phyloP scores from a whole-genome alignment of 2,888 invertebrate species.

The Sialis fuliginosa region DNA sequence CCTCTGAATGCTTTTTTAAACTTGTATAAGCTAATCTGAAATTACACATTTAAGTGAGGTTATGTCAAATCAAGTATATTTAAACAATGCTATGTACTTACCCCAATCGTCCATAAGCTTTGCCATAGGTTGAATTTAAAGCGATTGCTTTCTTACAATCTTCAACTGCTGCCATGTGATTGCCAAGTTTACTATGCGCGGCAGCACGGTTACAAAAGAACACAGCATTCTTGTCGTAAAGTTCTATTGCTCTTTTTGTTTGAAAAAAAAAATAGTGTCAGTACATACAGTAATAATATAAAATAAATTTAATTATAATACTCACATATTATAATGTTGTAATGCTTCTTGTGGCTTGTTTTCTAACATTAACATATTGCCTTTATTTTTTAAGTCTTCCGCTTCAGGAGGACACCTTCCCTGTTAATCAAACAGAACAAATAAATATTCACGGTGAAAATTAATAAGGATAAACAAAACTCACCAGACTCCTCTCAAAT shows the following conservation, averaged over 20 bases:
- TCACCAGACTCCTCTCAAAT: too few species aligned
- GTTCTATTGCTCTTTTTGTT: constrained; percentile 56
- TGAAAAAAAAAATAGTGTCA: constrained; percentile 9
- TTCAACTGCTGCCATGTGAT: constrained; percentile 66
- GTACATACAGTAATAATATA: not conserved
- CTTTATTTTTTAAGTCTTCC: constrained; percentile 73
- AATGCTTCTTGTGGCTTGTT: constrained; percentile 68
- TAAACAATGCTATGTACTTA: constrained; percentile 15
- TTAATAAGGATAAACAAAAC: not conserved
- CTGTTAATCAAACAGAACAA: not conserved
- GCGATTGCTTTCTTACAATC: constrained; percentile 82
- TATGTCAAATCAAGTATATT: not conserved
- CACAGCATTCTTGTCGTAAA: constrained; percentile 79
- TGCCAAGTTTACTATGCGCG: constrained; percentile 76
- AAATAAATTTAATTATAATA: constrained; percentile 1
- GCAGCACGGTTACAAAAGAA: constrained; percentile 97
- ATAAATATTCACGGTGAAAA: not conserved
- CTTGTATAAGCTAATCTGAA: constrained; percentile 61
- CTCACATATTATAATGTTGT: constrained; percentile 54
- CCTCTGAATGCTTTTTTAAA: constrained; percentile 65
- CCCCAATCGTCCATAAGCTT: constrained; percentile 87
- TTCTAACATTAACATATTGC: constrained; percentile 75
- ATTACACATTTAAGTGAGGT: constrained; percentile 5
- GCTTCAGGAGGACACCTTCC: constrained; percentile 34
- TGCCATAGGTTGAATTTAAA: constrained; percentile 82